Evolutionary conservation across 2,113 vertebrate genomes (phyloP).

Genomic region (Paralichthys olivaceus): DNA sequence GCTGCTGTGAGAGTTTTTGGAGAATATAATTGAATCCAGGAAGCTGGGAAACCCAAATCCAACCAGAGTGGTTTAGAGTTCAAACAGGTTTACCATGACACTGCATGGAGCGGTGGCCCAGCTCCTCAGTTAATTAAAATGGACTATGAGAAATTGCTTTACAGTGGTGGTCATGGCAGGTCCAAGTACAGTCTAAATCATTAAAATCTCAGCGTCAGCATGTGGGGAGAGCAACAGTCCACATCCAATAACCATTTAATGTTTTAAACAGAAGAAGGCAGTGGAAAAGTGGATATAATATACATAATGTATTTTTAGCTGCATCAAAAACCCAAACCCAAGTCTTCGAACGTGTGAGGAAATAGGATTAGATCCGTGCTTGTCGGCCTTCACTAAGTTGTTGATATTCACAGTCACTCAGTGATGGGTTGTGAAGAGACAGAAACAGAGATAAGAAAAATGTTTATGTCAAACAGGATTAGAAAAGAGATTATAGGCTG

Average conservation of each 20-base stretch:
- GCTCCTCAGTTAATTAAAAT: conserved; percentile 48
- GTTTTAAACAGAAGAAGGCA: conserved; percentile 26
- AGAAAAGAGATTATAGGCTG: too few species aligned
- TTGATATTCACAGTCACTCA: neutral
- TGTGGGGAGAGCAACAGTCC: conserved; percentile 31
- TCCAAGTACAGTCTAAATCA: conserved; percentile 44
- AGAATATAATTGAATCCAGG: conserved; percentile 63
- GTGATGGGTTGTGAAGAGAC: neutral
- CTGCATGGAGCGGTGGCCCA: conserved; percentile 20
- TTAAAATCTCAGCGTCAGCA: conserved; percentile 30
- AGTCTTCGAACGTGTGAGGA: neutral
- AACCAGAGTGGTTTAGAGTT: conserved; percentile 58
- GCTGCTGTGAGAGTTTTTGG: conserved; percentile 37
- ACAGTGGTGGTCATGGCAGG: conserved; percentile 9
- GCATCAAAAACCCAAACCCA: neutral
- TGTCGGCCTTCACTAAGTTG: neutral
- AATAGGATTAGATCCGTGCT: neutral
- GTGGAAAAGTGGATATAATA: neutral
- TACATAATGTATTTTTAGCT: neutral
- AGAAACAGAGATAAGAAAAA: neutral
- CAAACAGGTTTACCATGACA: conserved; percentile 49
- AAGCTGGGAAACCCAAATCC: conserved; percentile 56
- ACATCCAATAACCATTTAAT: neutral
- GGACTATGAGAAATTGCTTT: conserved; percentile 40
- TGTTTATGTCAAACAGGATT: neutral